Base-by-base conservation (phyloP, 2,113 vertebrate species). In the Gyps fulvus region DNA sequence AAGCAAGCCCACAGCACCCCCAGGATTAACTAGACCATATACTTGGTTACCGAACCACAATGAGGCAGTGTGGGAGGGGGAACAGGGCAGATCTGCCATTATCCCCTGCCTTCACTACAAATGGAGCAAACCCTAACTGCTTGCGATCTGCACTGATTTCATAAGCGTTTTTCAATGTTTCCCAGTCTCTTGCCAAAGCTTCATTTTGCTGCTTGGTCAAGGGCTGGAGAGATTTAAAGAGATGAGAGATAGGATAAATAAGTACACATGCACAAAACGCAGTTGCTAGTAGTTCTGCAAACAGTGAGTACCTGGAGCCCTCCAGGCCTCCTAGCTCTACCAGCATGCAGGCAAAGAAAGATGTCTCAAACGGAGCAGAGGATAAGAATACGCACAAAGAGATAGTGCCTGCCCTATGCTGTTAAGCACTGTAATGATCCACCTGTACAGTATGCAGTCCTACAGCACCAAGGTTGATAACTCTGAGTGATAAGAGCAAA, bases 401-500 rank as follows among this genome's bases (percentile, higher is more conserved):
- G 72, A 92, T 1, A 85, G 84, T 63, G 71, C 72, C 62, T 95
- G 90, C 32, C 61, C 52, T 69, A 70, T 14, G 62, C 73, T 94
- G 80, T 55, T 91, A 69, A 57, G 36, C 74, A 61, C 90, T 77
- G 20, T 74, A 96, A 96, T 94, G 96, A 97, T 93, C 94, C 91
- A 96, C 96, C 96, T 96, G 86, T 90, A 88, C 66, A 31, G 65
- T 18, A 95, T 95, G 85, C 95, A 90, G 94, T 87, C 83, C 96
- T 95, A 70, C 74, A 97, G 86, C 89, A 92, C 61, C 59, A 49
- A 90, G 82, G 78, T 94, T 96, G 97, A 98, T 98, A 98, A 96
- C 97, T 97, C 95, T 16, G 19, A 97, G 96, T 94, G 97, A 98
- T 98, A 98, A 98, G 93, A 90, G 50, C 94, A 98, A 98, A 98